Evolutionary conservation across 2,888 invertebrate species (phyloP), one percentile per base, ranked within the genome.

Genomic region (Drosophila tripunctata): DNA sequence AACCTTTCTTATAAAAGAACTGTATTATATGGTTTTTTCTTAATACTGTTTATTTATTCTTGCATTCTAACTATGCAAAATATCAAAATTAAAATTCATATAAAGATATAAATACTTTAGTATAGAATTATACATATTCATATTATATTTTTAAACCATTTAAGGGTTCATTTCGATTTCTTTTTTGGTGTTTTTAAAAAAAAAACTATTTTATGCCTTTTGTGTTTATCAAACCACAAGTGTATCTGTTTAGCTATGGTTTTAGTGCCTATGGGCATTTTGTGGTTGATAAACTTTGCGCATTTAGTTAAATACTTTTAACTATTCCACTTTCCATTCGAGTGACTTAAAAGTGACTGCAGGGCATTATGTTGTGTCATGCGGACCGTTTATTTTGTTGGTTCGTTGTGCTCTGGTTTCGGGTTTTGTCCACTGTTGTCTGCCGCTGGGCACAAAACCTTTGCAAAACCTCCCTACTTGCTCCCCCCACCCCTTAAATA

Each of bases 401-500:
- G 45, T 65, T 48, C 36, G n/a, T n/a, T n/a, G n/a, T n/a, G n/a
- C n/a, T n/a, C 30, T 56, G 35, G 50, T 54, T 38, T 40, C 47
- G 43, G 27, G 3, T 27, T 21, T 33, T 35, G 43, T n/a, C 17
- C n/a, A 14, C 58, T 40, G 43, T 52, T 58, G 38, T 58, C 21
- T 24, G 57, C 61, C 54, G 45, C 50, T 15, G 10, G 75, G 64
- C 75, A 65, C 33, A 22, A 47, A 60, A 57, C 45, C 38, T 33
- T 62, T 31, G 47, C 61, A 30, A 36, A 35, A 36, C 54, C 15
- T 21, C 33, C 0, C 17, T 6, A 2, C 17, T 3, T 1, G 10
- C 7, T 0, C 5, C 0, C 4, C 31, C 6, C 22, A 43, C 24
- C 19, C 31, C 6, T 5, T 15, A 12, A 7, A 27, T 27, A 27